A percentile compares a stretch with the other conserved stretches of the same genome.
These are phyloP conservation scores for Ectemnius lituratus DNA, from an alignment of 2,888 invertebrate genomes.

Conservation along the genomic window DNA sequence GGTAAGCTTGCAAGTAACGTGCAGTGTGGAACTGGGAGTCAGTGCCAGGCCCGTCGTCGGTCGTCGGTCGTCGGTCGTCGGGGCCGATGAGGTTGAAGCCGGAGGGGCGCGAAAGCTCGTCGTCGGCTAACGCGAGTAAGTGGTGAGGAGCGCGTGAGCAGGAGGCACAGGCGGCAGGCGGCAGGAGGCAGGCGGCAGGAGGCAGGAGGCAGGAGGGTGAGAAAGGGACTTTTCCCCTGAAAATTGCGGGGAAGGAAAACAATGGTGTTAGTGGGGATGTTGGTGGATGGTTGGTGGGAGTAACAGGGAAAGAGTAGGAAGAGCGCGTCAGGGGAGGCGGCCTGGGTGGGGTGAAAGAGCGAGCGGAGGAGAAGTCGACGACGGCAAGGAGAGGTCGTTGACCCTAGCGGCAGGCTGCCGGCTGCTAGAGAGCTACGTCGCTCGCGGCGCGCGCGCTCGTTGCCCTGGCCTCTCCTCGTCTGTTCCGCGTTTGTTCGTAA, in stretches of 20 bases:
- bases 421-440: slow-evolving; percentile 76
- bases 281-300: slow-evolving; percentile 29
- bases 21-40: slow-evolving; percentile 16
- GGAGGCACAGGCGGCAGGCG: slow-evolving; percentile 11
- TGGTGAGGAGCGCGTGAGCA: slow-evolving; percentile 14
- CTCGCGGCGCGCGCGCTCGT: slow-evolving; percentile 59
- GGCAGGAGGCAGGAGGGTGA: slow-evolving; percentile 16
- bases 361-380: slow-evolving; percentile 71
- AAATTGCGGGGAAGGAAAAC: neutral
- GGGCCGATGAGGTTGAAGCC: neutral
- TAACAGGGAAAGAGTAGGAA: neutral
- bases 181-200: too few species aligned
- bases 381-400: slow-evolving; percentile 76
- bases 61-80: neutral
- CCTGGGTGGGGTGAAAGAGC: slow-evolving; percentile 47
- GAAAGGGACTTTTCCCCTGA: slow-evolving; percentile 19
- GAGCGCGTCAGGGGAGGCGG: slow-evolving; percentile 8
- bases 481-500: slow-evolving; percentile 71
- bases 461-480: slow-evolving; percentile 66
- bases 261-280: slow-evolving; percentile 16
- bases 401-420: slow-evolving; percentile 77
- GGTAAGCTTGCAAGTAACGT: slow-evolving; percentile 39
- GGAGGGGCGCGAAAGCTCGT: slow-evolving; percentile 23
- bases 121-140: neutral
- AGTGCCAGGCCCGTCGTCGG: neutral